Base-by-base conservation (phyloP, 2,888 invertebrate species). In the Leptogaster cylindrica region DNA sequence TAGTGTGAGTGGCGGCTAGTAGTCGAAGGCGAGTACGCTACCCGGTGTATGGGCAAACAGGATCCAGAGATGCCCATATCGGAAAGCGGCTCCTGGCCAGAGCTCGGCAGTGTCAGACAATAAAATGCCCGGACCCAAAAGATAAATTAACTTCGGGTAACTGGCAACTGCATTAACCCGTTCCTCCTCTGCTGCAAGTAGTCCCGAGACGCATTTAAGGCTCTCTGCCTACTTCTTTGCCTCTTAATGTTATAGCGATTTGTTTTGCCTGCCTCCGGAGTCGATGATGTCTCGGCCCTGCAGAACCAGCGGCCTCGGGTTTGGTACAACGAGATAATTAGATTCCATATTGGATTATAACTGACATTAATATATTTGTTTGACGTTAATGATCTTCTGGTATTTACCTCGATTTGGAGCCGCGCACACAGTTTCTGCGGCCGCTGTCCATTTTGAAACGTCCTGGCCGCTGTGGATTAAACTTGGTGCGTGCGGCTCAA, bases 381-480 rank as follows among this genome's bases (percentile, higher is more conserved):
- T 72, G 73, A 73, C 73, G 70, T 73, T 73, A 73, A 73, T 73
- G 72, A 73, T 73, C 73, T 73, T 72, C 72, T 73, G 72, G 71
- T 73, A 73, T 72, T 73, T 73, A 72, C 72, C 73, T 73, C 71
- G 69, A 71, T 73, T 73, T 72, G 73, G 73, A 68, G 71, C 73
- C 72, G 73, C 73, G 70, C 55, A 72, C 65, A 51, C 50, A 7
- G 27, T 39, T 51, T 16, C 39, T 33, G 50, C 50, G 6, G 27
- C 50, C 39, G 16, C 39, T 33, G 50, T 39, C 46, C 48, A 51
- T 65, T 65, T 51, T n/a, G 27, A 61, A 44, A 23, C 44, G 31
- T 44, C 44, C 44, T 27, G 27, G 25, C 10, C 18, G 23, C 61
- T 61, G 20, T 27, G 27, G 44, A 61, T n/a, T n/a, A n/a, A n/a